Evolutionary conservation across 2,113 vertebrate species (phyloP).

Genomic region (Pachypanchax playfairii): DNA sequence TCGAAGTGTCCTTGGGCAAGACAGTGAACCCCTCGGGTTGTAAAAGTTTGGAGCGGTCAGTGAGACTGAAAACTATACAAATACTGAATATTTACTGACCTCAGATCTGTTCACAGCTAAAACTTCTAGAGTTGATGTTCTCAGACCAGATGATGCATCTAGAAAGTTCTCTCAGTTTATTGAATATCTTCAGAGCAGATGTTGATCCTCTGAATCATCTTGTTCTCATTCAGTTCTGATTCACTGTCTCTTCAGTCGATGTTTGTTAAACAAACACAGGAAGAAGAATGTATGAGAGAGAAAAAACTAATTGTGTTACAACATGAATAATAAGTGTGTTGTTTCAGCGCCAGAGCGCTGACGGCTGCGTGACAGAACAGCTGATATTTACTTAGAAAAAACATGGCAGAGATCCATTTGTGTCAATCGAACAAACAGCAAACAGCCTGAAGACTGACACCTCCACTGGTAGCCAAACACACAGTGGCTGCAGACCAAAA

Average conservation of each 20-base stretch:
- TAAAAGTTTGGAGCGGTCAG: too few species aligned
- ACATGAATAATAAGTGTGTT: neutral
- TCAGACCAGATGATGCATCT: too few species aligned
- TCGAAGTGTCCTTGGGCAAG: too few species aligned
- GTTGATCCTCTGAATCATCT: too few species aligned
- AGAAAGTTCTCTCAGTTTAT: too few species aligned
- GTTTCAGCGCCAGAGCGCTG: conserved; percentile 40
- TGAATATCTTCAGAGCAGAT: too few species aligned
- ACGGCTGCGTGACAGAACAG: conserved; percentile 55
- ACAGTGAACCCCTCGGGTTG: too few species aligned
- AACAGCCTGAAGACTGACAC: conserved; percentile 88
- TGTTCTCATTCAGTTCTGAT: too few species aligned
- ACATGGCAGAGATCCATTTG: conserved; percentile 54
- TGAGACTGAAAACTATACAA: too few species aligned
- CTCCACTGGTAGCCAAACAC: conserved; percentile 92
- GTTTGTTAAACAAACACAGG: conserved; percentile 4
- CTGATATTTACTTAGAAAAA: conserved; percentile 47
- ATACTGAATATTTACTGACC: too few species aligned
- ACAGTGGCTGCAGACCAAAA: conserved; percentile 92
- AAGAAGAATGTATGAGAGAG: neutral
- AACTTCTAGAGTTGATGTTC: too few species aligned
- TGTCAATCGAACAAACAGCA: conserved; percentile 57
- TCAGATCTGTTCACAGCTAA: too few species aligned
- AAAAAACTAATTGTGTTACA: neutral
- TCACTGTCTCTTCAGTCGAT: neutral